Percentiles rank a stretch among this genome's conserved stretches.
phyloP scores from a whole-genome alignment of 2,888 invertebrate species.

The Sylvicola fuscatus region DNA sequence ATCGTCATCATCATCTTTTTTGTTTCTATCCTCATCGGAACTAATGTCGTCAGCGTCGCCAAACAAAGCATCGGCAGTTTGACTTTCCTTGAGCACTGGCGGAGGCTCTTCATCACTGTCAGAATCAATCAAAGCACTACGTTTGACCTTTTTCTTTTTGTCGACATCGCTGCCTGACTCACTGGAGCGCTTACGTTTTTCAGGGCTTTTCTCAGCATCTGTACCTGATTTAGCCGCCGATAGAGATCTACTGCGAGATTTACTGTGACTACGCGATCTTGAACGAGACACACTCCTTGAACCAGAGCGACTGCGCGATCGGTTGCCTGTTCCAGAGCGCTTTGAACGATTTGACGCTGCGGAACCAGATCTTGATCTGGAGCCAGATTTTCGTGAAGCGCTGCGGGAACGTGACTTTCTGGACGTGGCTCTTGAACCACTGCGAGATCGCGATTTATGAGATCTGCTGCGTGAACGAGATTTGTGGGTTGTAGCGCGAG shows the following conservation, averaged over 20 bases:
- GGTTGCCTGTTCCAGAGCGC: conserved; percentile 11
- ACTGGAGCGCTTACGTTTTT: background rate
- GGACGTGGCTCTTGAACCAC: background rate
- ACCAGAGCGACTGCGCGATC: conserved; percentile 6
- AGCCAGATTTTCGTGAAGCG: conserved; percentile 17
- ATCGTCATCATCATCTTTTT: conserved; percentile 20
- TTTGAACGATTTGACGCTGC: conserved; percentile 9
- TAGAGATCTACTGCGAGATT: conserved; percentile 11
- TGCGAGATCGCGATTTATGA: conserved; percentile 1
- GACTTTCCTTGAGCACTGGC: conserved; percentile 15
- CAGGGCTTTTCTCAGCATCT: conserved; percentile 3
- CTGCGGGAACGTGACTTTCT: conserved; percentile 6
- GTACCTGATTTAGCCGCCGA: background rate
- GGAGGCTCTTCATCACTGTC: conserved; percentile 42
- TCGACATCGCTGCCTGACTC: conserved; percentile 27
- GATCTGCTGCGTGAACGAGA: conserved; percentile 7
- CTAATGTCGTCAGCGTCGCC: conserved; percentile 90
- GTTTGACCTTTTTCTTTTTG: conserved; percentile 17
- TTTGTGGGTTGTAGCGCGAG: conserved; percentile 3
- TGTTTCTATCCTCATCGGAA: conserved; percentile 35
- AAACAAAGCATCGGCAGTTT: conserved; percentile 64
- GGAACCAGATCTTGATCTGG: conserved; percentile 13
- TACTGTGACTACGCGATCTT: conserved; percentile 6
- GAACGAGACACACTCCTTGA: conserved; percentile 1
- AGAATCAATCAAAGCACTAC: conserved; percentile 35